These are phyloP conservation scores for Jordanella pulchra DNA, from an alignment of 2,797 vertebrate genomes.

Conservation along the genomic window DNA sequence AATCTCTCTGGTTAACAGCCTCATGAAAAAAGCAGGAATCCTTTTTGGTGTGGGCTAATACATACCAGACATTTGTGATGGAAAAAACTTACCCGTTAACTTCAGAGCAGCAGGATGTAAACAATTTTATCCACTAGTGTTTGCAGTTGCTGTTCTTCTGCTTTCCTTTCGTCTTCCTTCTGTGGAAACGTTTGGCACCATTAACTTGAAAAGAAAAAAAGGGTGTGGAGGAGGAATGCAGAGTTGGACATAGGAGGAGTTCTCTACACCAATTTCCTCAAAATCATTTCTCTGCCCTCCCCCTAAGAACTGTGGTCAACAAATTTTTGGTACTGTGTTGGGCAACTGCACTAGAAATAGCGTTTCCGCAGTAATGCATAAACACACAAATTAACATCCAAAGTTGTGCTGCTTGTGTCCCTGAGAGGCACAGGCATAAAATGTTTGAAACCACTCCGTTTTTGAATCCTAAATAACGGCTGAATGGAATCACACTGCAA, in stretches of 20 bases:
- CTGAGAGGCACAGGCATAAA: conserved; percentile 4
- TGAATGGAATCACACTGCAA: background rate
- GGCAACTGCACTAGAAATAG: conserved; percentile 58
- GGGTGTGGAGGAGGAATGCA: conserved; percentile 66
- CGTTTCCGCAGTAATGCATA: conserved; percentile 42
- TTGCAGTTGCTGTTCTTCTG: conserved; percentile 19
- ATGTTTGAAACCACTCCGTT: background rate
- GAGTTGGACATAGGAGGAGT: conserved; percentile 72
- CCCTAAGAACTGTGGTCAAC: conserved; percentile 54
- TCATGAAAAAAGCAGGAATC: background rate
- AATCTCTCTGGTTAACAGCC: background rate
- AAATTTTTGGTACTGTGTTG: conserved; percentile 10
- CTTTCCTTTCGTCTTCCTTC: conserved; percentile 24
- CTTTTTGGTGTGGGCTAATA: background rate
- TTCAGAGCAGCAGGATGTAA: conserved; percentile 8
- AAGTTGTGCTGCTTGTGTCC: background rate
- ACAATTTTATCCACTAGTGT: conserved; percentile 13
- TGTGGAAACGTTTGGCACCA: conserved; percentile 30
- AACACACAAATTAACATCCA: conserved; percentile 26
- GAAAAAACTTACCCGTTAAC: conserved; percentile 49
- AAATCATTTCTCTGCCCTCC: conserved; percentile 58
- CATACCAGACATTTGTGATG: background rate
- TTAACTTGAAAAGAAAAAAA: conserved; percentile 39
- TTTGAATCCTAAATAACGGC: background rate
- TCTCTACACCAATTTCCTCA: conserved; percentile 76